Percentiles rank a stretch among this genome's conserved stretches.
These are phyloP conservation scores for Bos indicus DNA, from an alignment of 2,113 vertebrate genomes.

Conservation along the genomic window DNA sequence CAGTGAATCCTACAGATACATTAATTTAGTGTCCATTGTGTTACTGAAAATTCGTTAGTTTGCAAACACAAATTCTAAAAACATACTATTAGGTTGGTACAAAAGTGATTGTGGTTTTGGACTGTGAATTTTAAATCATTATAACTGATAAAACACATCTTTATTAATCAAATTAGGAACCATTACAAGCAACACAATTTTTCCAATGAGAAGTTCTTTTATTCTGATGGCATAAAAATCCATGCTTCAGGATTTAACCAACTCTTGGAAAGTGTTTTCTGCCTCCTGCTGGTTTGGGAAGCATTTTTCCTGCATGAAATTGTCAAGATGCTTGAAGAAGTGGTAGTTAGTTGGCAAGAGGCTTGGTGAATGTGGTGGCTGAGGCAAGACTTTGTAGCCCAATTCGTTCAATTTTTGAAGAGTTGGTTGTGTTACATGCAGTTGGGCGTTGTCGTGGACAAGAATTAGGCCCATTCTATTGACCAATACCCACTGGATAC, in stretches of 20 bases:
- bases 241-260: not conserved
- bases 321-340: not conserved
- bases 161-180: not conserved
- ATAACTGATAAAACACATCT: not conserved
- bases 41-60: not conserved
- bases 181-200: not conserved
- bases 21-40: not conserved
- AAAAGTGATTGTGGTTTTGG: not conserved
- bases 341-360: not conserved
- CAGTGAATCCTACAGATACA: not conserved
- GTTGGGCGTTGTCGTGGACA: rapidly evolving
- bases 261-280: not conserved
- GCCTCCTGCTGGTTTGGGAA: not conserved
- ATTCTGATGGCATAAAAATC: not conserved
- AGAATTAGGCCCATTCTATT: not conserved
- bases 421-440: not conserved
- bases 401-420: not conserved
- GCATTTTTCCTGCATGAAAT: not conserved
- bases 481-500: not conserved
- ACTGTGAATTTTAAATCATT: not conserved
- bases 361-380: not conserved
- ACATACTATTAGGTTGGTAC: not conserved
- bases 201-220: not conserved
- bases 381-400: not conserved
- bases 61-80: not conserved